Base-by-base conservation (phyloP, 2,888 invertebrate genomes). In the Augiades crinisus region DNA sequence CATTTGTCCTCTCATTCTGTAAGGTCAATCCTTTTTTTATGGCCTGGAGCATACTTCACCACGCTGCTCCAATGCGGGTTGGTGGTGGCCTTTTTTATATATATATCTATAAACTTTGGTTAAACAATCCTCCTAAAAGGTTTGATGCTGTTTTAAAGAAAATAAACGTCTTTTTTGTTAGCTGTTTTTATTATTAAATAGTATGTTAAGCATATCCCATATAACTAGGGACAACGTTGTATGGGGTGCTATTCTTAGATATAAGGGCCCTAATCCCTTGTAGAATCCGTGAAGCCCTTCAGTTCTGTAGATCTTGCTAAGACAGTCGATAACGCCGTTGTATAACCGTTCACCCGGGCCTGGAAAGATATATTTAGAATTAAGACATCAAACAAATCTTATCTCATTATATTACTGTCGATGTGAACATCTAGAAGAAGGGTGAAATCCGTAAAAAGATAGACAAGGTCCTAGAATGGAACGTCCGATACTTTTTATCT, bases 271-370 rank as follows among this genome's bases (percentile, higher is more conserved):
- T 64, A 94, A 90, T 3, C 95, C 96, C 79, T 96, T 96, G 75
- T 95, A 96, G 22, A 95, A 90, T 0, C 95, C 95, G 64, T 91
- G 90, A 1, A 95, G 46, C 0, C 97, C 96, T 90, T 97, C 97
- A 1, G 91, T 92, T 68, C 80, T 90, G 63, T 93, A 93, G 54
- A 95, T 95, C 82, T 97, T 96, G 1, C 83, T 62, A 21, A 95
- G 90, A 67, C 96, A 96, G 76, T 97, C 96, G 1, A 92, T 57
- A 8, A 96, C 91, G 38, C 94, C 94, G 3, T 81, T 91, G 81
- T 97, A 97, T 0, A 94, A 74, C 0, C 91, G 68, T 13, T 93
- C 94, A 65, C 94, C 93, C 0, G 93, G 89, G 10, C 93, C 93
- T 92, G 83, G 40, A 87, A 72, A 38, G 2, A 19, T 31, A 44